Evolutionary conservation across 2,113 vertebrate genomes (phyloP), one percentile per base, ranked within the genome.

Genomic region (Pseudopodoces humilis): DNA sequence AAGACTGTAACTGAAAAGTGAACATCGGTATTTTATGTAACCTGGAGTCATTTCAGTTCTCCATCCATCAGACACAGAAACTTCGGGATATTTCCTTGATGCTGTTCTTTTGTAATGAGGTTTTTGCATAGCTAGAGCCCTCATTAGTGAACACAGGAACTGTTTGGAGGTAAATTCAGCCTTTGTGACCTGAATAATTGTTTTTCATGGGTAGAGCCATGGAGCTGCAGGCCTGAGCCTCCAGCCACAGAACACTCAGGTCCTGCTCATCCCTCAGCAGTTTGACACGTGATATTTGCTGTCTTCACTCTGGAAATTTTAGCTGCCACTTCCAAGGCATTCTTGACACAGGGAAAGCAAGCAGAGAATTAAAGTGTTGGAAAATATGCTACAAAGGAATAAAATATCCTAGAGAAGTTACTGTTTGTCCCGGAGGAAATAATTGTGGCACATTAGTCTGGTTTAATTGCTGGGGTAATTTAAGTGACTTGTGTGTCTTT

Each of bases 401-500:
- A 63, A 78, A 83, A 58, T 46, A 72, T 59, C 20, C n/a, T 28
- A 21, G 83, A 21, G 76, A 86, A 68, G 68, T 63, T 65, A 13
- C 47, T 72, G 49, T 81, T 94, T 79, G 68, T 88, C 71, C 90
- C 81, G 64, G 70, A 78, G 83, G 68, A 67, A 96, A 77, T 86
- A 94, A 96, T 83, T 83, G 47, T 24, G 70, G 67, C 68, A 21
- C 71, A 58, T 94, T 92, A 94, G 67, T 83, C 49, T 64, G 67
- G 21, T 91, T 93, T 94, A 96, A 97, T 96, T 95, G 65, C 76
- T 24, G 11, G 0, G 2, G 71, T 92, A 92, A 94, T 96, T 95
- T 69, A 95, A 94, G 75, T 90, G 94, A 93, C 88, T 95, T 47
- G 81, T 88, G 86, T 39, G 27, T 55, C 92, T 95, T 94, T 90